Conservation (phyloP, 2,888 invertebrate genomes). For the Eledone cirrhosa region DNA sequence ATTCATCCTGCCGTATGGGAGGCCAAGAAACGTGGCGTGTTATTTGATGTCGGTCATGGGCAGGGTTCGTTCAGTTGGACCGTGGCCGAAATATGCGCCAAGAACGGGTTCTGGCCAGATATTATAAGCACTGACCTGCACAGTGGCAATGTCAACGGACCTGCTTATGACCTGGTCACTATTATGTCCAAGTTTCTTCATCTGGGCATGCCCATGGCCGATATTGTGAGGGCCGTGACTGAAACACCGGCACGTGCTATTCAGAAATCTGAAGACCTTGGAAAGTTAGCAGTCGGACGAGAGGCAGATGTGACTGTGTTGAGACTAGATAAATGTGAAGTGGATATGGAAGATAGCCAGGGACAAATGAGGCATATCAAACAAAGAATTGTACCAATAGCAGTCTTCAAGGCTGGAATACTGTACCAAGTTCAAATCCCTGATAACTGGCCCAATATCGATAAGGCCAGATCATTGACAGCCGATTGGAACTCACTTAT, state of each 20-base stretch:
- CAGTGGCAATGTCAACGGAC: slow-evolving; percentile 47
- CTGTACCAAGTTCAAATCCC: slow-evolving; percentile 37
- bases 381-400: slow-evolving; percentile 47
- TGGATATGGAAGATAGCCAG: slow-evolving; percentile 49
- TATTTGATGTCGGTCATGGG: slow-evolving; percentile 61
- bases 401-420: slow-evolving; percentile 51
- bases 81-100: slow-evolving; percentile 48
- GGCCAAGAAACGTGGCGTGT: slow-evolving; percentile 53
- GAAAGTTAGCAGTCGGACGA: slow-evolving; percentile 44
- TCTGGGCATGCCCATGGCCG: slow-evolving; percentile 55
- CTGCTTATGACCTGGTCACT: slow-evolving; percentile 55
- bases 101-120: slow-evolving; percentile 55
- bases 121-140: slow-evolving; percentile 56
- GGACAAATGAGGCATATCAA: slow-evolving; percentile 46
- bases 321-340: slow-evolving; percentile 45
- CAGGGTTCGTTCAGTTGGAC: slow-evolving; percentile 58
- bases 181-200: slow-evolving; percentile 58
- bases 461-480: background rate
- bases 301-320: slow-evolving; percentile 56
- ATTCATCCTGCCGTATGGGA: slow-evolving; percentile 46
- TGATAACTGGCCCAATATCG: slow-evolving; percentile 39
- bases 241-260: slow-evolving; percentile 46
- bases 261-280: slow-evolving; percentile 36
- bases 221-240: slow-evolving; percentile 54
- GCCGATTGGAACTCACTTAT: no score